Evolutionary conservation across 2,888 invertebrate genomes (phyloP).

Genomic region (Brenthis hecate): DNA sequence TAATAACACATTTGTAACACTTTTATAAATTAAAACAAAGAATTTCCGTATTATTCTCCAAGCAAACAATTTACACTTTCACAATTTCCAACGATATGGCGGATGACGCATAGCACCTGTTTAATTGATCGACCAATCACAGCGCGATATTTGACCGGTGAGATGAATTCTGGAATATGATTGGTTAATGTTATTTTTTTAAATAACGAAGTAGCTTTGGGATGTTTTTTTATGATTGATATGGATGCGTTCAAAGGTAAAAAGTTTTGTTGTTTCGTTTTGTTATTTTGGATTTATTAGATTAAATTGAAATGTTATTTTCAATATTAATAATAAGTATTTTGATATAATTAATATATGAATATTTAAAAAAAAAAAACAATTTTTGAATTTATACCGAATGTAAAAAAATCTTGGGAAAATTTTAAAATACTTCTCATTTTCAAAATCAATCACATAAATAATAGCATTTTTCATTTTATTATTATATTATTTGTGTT

Average conservation of each 20-base stretch:
- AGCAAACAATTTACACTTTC: slow-evolving; percentile 69
- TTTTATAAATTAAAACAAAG: slow-evolving; percentile 57
- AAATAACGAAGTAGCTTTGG: slow-evolving; percentile 45
- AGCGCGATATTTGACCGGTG: slow-evolving; percentile 65
- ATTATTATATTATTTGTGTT: too few relatives aligned
- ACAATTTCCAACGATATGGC: slow-evolving; percentile 72
- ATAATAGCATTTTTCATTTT: too few relatives aligned
- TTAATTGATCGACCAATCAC: slow-evolving; percentile 62
- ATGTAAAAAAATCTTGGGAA: too few relatives aligned
- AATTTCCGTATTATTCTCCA: slow-evolving; percentile 53
- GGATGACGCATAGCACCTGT: slow-evolving; percentile 82
- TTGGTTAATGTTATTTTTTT: slow-evolving; percentile 62
- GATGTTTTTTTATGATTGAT: slow-evolving; percentile 18
- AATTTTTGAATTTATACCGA: too few relatives aligned
- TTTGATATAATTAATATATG: too few relatives aligned
- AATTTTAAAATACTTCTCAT: too few relatives aligned
- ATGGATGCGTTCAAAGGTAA: slow-evolving; percentile 25
- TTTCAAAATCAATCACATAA: too few relatives aligned
- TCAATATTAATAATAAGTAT: too few relatives aligned
- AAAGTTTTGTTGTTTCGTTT: neutral
- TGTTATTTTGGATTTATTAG: neutral
- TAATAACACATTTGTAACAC: slow-evolving; percentile 60
- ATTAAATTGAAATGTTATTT: too few relatives aligned
- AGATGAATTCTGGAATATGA: slow-evolving; percentile 58
- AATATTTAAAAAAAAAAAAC: too few relatives aligned